These are phyloP conservation scores for Erebia ligea DNA, from an alignment of 2,888 invertebrate species.

Conservation along the genomic window DNA sequence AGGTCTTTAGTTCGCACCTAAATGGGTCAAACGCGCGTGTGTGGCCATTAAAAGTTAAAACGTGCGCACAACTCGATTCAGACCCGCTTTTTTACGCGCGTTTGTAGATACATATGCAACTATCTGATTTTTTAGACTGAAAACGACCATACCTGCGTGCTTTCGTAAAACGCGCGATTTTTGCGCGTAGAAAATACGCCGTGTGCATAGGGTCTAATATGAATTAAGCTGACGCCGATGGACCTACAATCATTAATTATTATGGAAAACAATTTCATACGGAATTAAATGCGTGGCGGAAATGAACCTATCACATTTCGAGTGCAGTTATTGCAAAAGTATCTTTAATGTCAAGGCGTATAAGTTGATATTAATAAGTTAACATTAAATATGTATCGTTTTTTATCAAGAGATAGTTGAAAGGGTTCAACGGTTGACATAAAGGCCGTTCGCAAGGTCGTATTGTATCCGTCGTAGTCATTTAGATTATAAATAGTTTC, in stretches of 20 bases:
- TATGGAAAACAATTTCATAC: constrained; percentile 28
- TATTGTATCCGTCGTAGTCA: constrained; percentile 12
- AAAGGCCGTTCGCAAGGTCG: constrained; percentile 65
- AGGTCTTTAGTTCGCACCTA: too few relatives aligned
- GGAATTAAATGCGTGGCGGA: constrained; percentile 33
- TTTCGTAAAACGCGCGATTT: too few relatives aligned
- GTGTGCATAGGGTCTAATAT: too few relatives aligned
- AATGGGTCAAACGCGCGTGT: too few relatives aligned
- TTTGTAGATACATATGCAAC: too few relatives aligned
- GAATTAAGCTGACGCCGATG: neutral
- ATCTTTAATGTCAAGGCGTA: constrained; percentile 9
- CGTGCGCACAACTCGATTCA: too few relatives aligned
- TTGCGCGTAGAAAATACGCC: too few relatives aligned
- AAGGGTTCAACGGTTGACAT: constrained; percentile 55
- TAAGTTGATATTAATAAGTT: constrained; percentile 16
- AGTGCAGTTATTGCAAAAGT: constrained; percentile 18
- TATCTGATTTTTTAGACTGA: too few relatives aligned
- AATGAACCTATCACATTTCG: constrained; percentile 24
- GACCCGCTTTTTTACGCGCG: too few relatives aligned
- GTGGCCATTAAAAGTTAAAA: too few relatives aligned
- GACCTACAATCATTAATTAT: neutral
- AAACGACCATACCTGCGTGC: too few relatives aligned
- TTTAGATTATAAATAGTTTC: neutral
- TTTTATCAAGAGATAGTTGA: constrained; percentile 55
- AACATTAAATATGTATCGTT: constrained; percentile 25